These are phyloP conservation scores for Ia io DNA, from an alignment of 2,113 vertebrate species.

Conservation along the genomic window DNA sequence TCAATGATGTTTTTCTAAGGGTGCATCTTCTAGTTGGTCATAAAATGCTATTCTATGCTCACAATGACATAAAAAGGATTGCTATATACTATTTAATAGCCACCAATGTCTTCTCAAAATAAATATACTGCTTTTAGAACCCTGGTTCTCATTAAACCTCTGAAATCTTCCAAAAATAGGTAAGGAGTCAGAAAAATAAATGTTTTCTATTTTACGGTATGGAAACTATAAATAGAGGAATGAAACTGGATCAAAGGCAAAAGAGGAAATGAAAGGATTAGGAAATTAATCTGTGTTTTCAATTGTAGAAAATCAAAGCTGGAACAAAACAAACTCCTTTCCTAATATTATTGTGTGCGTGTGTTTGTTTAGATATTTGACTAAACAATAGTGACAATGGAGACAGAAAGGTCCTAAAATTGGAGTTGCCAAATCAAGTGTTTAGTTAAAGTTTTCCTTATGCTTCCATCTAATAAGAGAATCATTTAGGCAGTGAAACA, in stretches of 20 bases:
- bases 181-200: background rate
- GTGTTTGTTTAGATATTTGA: background rate
- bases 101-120: conserved; percentile 4
- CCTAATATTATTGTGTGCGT: accelerated
- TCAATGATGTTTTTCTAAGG: conserved; percentile 18
- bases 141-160: conserved; percentile 29
- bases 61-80: background rate
- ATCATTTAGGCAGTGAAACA: conserved; percentile 7
- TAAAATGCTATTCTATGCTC: background rate
- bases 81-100: background rate
- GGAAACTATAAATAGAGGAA: conserved; percentile 16
- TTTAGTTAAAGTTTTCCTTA: background rate
- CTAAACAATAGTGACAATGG: background rate
- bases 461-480: background rate
- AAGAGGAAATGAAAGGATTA: background rate
- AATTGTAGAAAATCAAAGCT: background rate
- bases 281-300: background rate
- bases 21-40: background rate
- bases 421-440: background rate
- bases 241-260: conserved; percentile 4
- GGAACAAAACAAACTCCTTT: background rate
- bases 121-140: background rate
- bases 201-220: background rate
- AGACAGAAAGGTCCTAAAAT: background rate
- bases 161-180: conserved; percentile 22